Percentiles rank a stretch among this genome's conserved stretches.
Evolutionary conservation across 2,888 invertebrate genomes (phyloP).

Genomic region (Acheta domesticus): DNA sequence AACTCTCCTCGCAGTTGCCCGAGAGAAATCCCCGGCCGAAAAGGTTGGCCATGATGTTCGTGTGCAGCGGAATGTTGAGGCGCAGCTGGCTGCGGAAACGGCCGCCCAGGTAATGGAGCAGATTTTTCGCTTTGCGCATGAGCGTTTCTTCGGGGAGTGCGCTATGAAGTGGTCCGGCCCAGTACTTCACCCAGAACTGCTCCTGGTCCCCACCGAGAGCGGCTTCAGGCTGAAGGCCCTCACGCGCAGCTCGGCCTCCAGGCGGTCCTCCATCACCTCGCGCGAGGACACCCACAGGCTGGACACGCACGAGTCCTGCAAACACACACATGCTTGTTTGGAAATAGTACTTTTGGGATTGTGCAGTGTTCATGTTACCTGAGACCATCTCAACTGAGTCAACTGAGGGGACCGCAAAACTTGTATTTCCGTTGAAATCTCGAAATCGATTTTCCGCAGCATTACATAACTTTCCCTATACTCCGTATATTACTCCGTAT

Average conservation of each 20-base stretch:
- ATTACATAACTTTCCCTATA: too few species aligned
- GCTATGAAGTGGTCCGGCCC: background rate
- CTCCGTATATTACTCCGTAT: too few species aligned
- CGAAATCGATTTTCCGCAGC: too few species aligned
- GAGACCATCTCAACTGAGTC: too few species aligned
- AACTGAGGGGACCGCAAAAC: too few species aligned
- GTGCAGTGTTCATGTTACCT: too few species aligned
- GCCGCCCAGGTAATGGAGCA: background rate
- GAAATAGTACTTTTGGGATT: too few species aligned
- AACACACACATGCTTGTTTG: background rate
- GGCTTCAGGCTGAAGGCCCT: background rate
- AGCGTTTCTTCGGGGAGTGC: background rate
- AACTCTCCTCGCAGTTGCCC: background rate
- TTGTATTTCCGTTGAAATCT: too few species aligned
- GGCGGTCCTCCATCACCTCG: background rate
- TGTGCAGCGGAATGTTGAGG: background rate
- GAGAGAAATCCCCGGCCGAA: background rate
- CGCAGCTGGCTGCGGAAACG: background rate
- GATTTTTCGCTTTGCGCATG: background rate
- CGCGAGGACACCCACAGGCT: background rate
- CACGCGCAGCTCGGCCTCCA: background rate
- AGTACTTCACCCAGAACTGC: slow-evolving; percentile 2
- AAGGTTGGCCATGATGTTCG: background rate
- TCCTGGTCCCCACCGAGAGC: background rate
- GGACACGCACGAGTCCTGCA: background rate